Conservation (phyloP, 2,888 invertebrate genomes). For the Autographa gamma region DNA sequence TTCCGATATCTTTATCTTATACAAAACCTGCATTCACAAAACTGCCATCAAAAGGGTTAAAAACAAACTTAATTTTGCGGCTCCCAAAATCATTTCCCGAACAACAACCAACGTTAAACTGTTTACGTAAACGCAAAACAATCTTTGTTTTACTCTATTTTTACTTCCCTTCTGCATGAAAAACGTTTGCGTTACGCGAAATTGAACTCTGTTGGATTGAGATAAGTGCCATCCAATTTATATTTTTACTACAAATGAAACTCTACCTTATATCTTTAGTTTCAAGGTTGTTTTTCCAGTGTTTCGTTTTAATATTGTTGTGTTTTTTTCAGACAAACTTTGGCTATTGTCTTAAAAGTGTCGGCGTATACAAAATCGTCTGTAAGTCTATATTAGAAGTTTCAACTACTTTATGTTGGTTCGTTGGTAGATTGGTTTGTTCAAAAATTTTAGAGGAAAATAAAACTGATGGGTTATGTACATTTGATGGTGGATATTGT, state of each 20-base stretch:
- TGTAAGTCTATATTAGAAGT: constrained; percentile 60
- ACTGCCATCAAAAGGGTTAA: constrained; percentile 55
- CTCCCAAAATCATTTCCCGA: constrained; percentile 22
- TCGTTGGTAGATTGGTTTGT: constrained; percentile 51
- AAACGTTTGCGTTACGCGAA: constrained; percentile 44
- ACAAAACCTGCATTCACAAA: constrained; percentile 57
- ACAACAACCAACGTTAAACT: constrained; percentile 35
- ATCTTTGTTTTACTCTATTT: constrained; percentile 48
- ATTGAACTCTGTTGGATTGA: constrained; percentile 49
- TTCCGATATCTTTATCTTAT: constrained; percentile 46
- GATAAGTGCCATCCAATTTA: constrained; percentile 40
- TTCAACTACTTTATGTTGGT: constrained; percentile 53
- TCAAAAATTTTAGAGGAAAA: constrained; percentile 44
- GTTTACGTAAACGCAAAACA: constrained; percentile 44
- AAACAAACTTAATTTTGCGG: constrained; percentile 41
- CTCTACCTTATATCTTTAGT: accelerated
- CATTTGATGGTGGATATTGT: too few relatives aligned
- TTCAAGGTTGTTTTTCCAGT: constrained; percentile 1
- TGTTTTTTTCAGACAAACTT: constrained; percentile 49
- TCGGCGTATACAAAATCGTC: constrained; percentile 50
- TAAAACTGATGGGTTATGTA: constrained; percentile 9
- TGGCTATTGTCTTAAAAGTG: constrained; percentile 54
- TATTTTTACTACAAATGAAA: neutral
- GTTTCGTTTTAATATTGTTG: constrained; percentile 22
- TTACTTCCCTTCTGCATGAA: constrained; percentile 51